Percentiles rank a stretch among this genome's conserved stretches.
These are phyloP conservation scores for Mimumesa dahlbomi DNA, from an alignment of 2,888 invertebrate species.

Conservation along the genomic window DNA sequence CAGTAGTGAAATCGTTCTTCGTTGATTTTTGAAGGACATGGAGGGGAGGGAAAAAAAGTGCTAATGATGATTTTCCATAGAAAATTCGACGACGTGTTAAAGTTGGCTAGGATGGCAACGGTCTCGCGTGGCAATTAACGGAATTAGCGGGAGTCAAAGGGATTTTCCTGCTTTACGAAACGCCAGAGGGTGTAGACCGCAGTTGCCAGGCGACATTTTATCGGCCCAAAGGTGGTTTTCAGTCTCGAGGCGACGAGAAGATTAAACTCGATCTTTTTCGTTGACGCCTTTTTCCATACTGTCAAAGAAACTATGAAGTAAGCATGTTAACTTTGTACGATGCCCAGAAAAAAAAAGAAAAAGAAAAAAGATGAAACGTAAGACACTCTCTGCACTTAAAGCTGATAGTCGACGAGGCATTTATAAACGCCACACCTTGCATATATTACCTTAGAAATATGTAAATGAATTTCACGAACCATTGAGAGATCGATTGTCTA, in stretches of 20 bases:
- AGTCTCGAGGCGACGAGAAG: constrained; percentile 25
- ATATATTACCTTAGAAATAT: no score
- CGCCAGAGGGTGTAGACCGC: constrained; percentile 34
- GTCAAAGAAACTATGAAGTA: constrained; percentile 38
- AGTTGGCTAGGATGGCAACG: not conserved
- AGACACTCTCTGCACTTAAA: constrained; percentile 13
- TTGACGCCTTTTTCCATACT: constrained; percentile 37
- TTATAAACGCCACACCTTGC: not conserved
- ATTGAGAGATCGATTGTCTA: no score
- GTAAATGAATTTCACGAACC: no score
- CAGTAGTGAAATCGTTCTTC: no score
- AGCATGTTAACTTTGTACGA: constrained; percentile 33
- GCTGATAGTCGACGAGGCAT: constrained; percentile 2
- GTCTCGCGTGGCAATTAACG: constrained; percentile 52
- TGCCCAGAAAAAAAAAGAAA: not conserved
- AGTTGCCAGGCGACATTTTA: constrained; percentile 49
- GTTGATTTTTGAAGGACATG: no score
- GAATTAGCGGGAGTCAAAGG: constrained; percentile 61
- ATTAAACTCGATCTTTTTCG: constrained; percentile 52
- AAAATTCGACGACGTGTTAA: constrained; percentile 30
- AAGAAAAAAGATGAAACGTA: constrained; percentile 15
- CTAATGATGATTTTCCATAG: constrained; percentile 24
- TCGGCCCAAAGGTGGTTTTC: constrained; percentile 28
- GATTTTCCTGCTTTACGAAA: constrained; percentile 55
- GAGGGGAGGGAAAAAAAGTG: not conserved